A percentile compares a stretch with the other conserved stretches of the same genome.
Evolutionary conservation across 2,888 invertebrate genomes (phyloP).

Genomic region (Drosophila kambysellisi): DNA sequence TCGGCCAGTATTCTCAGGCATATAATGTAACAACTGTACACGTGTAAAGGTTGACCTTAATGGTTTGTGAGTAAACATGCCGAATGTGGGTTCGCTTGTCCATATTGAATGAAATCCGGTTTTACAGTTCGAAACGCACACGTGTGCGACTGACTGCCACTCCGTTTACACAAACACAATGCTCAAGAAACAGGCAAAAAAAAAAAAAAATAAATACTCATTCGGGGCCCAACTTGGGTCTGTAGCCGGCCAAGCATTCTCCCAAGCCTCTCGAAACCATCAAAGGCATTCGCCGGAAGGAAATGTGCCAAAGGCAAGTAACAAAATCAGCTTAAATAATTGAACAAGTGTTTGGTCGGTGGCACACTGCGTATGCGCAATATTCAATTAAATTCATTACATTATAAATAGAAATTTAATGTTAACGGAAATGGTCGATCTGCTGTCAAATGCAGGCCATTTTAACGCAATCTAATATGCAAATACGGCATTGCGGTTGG

Average conservation of each 20-base stretch:
- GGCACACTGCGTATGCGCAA: slow-evolving; percentile 46
- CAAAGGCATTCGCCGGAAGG: slow-evolving; percentile 36
- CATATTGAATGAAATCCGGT: slow-evolving; percentile 38
- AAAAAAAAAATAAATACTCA: background rate
- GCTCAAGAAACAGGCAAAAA: no score
- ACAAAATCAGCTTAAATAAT: slow-evolving; percentile 56
- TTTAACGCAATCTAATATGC: slow-evolving; percentile 23
- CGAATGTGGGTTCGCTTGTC: background rate
- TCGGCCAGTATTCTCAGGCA: slow-evolving; percentile 1
- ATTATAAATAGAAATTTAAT: background rate
- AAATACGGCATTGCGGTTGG: slow-evolving; percentile 10
- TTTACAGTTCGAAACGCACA: slow-evolving; percentile 52
- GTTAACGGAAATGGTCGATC: background rate
- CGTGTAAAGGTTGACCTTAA: slow-evolving; percentile 18
- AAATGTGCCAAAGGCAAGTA: slow-evolving; percentile 12
- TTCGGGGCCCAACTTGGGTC: slow-evolving; percentile 11
- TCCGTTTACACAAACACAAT: slow-evolving; percentile 1
- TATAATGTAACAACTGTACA: slow-evolving; percentile 15
- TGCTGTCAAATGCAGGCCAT: slow-evolving; percentile 10
- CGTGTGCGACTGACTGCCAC: slow-evolving; percentile 14
- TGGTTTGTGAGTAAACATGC: slow-evolving; percentile 8
- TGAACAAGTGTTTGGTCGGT: slow-evolving; percentile 37
- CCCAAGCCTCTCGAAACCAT: slow-evolving; percentile 19
- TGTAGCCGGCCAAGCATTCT: background rate
- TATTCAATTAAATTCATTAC: slow-evolving; percentile 16